Conservation (phyloP, 2,888 invertebrate species). For the Micropterix aruncella region DNA sequence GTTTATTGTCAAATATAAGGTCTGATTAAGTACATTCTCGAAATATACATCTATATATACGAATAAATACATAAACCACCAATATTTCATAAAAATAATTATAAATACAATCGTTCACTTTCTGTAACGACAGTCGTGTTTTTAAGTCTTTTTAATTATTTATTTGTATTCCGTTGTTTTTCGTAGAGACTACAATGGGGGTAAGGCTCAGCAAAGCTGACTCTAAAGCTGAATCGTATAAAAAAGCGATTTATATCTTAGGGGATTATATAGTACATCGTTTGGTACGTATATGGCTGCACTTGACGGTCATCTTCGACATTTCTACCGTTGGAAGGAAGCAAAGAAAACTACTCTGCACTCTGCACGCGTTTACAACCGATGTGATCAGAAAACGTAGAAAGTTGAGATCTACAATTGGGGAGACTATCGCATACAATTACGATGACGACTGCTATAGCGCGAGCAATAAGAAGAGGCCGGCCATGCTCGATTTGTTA, state of each 20-base stretch:
- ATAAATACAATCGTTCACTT: no score
- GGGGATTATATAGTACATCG: constrained; percentile 14
- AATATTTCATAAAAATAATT: no score
- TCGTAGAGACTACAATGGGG: constrained; percentile 39
- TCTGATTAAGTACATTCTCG: no score
- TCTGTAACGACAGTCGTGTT: no score
- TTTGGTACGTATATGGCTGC: constrained; percentile 31
- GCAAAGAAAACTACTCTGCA: constrained; percentile 24
- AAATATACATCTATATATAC: no score
- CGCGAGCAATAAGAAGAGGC: constrained; percentile 29
- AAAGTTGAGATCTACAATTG: not conserved
- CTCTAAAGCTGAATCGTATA: constrained; percentile 25
- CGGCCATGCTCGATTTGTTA: constrained; percentile 49
- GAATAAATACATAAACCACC: no score
- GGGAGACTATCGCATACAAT: constrained; percentile 1
- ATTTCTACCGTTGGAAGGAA: constrained; percentile 22
- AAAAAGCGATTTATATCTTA: constrained; percentile 22
- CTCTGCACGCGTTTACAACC: constrained; percentile 36
- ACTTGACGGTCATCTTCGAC: constrained; percentile 27
- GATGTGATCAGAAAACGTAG: constrained; percentile 30
- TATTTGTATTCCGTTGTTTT: no score
- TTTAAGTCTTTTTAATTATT: no score
- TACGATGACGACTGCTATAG: constrained; percentile 15
- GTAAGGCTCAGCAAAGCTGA: constrained; percentile 24
- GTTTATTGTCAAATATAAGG: no score